Evolutionary conservation across 2,113 vertebrate genomes (phyloP).

Genomic region (Nibea coibor): DNA sequence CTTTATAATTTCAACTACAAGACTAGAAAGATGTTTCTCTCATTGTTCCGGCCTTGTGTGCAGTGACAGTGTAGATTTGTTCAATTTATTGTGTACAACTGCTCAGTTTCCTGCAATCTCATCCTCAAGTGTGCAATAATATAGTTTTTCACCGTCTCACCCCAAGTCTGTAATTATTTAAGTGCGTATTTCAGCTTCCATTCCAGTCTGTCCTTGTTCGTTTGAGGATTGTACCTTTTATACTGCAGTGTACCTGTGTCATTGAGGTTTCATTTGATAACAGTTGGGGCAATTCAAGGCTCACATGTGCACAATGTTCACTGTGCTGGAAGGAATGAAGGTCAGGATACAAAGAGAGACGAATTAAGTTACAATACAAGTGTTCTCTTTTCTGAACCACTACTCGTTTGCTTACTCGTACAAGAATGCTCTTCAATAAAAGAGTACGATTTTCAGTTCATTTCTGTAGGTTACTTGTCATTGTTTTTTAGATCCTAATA

Average conservation of each 20-base stretch:
- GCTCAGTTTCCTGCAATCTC: constrained; percentile 19
- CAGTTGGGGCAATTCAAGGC: not conserved
- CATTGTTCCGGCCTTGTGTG: not conserved
- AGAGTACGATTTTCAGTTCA: not conserved
- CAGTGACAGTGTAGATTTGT: constrained; percentile 5
- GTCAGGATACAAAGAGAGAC: not conserved
- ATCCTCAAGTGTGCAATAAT: constrained; percentile 6
- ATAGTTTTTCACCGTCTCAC: not conserved
- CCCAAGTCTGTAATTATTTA: constrained; percentile 8
- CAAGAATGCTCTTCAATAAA: not conserved
- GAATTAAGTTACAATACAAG: not conserved
- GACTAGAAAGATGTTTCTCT: not conserved
- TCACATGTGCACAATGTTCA: not conserved
- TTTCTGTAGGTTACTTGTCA: not conserved
- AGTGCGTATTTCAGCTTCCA: not conserved
- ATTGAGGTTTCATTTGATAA: constrained; percentile 14
- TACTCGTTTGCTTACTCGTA: not conserved
- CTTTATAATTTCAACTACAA: constrained; percentile 16
- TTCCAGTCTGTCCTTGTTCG: constrained; percentile 23
- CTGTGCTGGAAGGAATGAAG: not conserved
- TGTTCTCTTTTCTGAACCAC: not conserved
- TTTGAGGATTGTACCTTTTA: not conserved
- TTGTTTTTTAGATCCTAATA: not conserved
- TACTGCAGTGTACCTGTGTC: not conserved
- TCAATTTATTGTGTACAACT: constrained; percentile 34